Base-by-base conservation (phyloP, 2,888 invertebrate genomes). In the Pristionchus mayeri region DNA sequence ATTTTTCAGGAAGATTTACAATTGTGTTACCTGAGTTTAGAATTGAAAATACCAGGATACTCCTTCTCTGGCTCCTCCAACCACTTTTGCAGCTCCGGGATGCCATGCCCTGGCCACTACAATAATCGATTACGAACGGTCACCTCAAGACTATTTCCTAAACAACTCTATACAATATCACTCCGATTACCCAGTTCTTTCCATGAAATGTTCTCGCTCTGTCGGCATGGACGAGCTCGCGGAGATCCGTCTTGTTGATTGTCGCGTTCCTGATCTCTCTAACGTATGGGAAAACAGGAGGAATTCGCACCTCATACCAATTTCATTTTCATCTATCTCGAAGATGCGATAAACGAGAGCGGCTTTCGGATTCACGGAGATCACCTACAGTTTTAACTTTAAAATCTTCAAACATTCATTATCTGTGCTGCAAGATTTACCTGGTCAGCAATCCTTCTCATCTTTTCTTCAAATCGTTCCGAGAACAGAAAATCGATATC, bases 271-370 rank as follows among this genome's bases (percentile, higher is more conserved):
- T 80, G n/a, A n/a, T n/a, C n/a, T n/a, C n/a, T n/a, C n/a, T n/a
- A n/a, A n/a, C n/a, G n/a, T n/a, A n/a, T n/a, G n/a, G n/a, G n/a
- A n/a, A n/a, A n/a, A n/a, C n/a, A n/a, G n/a, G n/a, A n/a, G n/a
- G 30, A 67, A 37, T 30, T 37, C 21, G 24, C 0, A 52, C 48
- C 40, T 50, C 21, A 21, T 27, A 52, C n/a, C 57, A 27, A 48
- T 54, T 16, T 50, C 87, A 1, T 71, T 21, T 6, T 85, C 75
- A n/a, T 81, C 67, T 18, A 88, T 84, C 34, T 88, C 88, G 71
- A 88, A 88, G 40, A 88, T 88, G n/a, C 88, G 85, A 78, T 88
- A 88, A 27, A 88, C 88, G 3, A 88, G 52, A 9, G 87, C 88
- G 6, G 84, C 79, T 40, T 88, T 88, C 60, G 86, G 79, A 54